phyloP scores from a whole-genome alignment of 2,113 vertebrate species.

The Euleptes europaea region DNA sequence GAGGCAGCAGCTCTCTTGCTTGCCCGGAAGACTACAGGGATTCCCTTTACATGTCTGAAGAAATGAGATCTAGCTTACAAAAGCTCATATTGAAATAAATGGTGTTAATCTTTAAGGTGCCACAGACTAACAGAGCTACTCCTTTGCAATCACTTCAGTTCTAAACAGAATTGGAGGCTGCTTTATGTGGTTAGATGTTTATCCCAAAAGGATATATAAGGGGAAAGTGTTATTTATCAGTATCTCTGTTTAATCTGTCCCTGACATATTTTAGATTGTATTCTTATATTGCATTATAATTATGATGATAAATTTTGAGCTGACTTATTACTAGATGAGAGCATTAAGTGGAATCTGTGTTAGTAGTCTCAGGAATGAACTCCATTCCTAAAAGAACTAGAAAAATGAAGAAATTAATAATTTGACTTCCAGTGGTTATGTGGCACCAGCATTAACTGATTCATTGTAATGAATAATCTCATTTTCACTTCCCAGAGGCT shows the following conservation, averaged over 20 bases:
- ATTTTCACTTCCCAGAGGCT: slow-evolving; percentile 5
- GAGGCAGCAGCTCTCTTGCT: too few species aligned
- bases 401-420: slow-evolving; percentile 6
- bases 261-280: not conserved
- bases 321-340: not conserved
- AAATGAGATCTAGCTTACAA: too few species aligned
- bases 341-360: slow-evolving; percentile 3
- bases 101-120: too few species aligned
- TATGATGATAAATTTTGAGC: not conserved
- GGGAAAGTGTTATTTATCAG: not conserved
- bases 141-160: too few species aligned
- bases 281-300: not conserved
- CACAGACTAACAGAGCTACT: too few species aligned
- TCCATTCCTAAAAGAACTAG: not conserved
- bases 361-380: not conserved
- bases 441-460: not conserved
- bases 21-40: too few species aligned
- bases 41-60: too few species aligned
- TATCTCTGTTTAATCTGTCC: not conserved
- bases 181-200: not conserved
- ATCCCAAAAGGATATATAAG: not conserved
- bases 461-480: slow-evolving; percentile 20
- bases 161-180: too few species aligned
- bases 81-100: too few species aligned
- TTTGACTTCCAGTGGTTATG: not conserved